Evolutionary conservation across 2,888 invertebrate genomes (phyloP), one percentile per base, ranked within the genome.

Genomic region (Megastigmus dorsalis): DNA sequence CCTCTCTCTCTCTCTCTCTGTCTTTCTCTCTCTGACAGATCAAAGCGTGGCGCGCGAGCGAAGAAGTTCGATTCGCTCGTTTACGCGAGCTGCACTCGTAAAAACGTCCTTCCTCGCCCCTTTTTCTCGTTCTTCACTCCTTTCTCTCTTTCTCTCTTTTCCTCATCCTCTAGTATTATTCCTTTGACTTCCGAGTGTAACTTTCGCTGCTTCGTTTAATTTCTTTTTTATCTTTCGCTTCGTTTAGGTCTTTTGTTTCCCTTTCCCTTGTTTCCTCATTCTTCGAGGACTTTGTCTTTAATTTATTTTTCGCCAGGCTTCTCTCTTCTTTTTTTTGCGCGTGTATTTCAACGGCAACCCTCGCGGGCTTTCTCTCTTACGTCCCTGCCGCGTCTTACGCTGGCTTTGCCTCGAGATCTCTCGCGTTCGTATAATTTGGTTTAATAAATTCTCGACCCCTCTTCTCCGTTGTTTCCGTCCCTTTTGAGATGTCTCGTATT

Each of bases 31-130:
- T n/a, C 77, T 78, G 82, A 84, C 83, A 82, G 83, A 85, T 84
- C 83, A 84, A 85, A 84, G 83, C n/a, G 15, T 10, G 6, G 4
- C 72, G 75, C 65, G 36, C 72, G 69, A 74, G 78, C 7, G 77
- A 81, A 80, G 78, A 80, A 82, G 78, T 81, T 81, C 80, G 80
- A 83, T 82, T 82, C 80, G 79, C 78, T 81, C 80, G 77, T 82
- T 82, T 80, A 81, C 77, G 80, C 76, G 72, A 71, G 28, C 75
- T 15, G n/a, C 57, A 18, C 66, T 66, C 82, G 78, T 81, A 81
- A 82, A 83, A 81, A 80, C 67, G 78, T 81, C 78, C 60, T 41
- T 62, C 55, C 66, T 9, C 36, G 13, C 55, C 45, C 28, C 33
- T 36, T 13, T 13, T 2, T 13, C 45, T 30, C 38, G 15, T 15